Conservation (phyloP, 2,888 invertebrate genomes). For the Amblyjoppa proteus region DNA sequence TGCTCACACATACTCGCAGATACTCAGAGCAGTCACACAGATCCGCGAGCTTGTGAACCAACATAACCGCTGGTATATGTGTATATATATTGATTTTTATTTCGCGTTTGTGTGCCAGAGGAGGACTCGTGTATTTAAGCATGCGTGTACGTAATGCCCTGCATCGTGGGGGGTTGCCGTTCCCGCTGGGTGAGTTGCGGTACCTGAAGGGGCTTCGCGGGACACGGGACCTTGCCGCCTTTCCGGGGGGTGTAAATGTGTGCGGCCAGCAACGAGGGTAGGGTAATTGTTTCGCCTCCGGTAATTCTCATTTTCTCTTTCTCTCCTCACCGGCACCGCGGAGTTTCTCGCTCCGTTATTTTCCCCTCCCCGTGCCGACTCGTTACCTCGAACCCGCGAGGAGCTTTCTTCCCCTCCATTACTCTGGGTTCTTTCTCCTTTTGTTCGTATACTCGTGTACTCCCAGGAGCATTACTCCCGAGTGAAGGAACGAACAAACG, state of each 20-base stretch:
- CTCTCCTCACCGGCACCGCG: slow-evolving; percentile 14
- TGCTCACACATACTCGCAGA: too few relatives aligned
- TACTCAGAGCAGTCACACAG: too few relatives aligned
- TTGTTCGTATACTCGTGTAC: slow-evolving; percentile 32
- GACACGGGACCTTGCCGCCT: slow-evolving; percentile 72
- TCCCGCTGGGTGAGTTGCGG: slow-evolving; percentile 43
- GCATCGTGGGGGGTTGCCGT: slow-evolving; percentile 45
- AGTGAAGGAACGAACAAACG: slow-evolving; percentile 50
- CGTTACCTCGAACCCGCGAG: slow-evolving; percentile 69
- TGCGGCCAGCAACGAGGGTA: slow-evolving; percentile 74
- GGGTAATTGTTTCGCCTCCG: slow-evolving; percentile 81
- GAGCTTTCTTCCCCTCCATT: slow-evolving; percentile 45
- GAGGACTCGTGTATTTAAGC: slow-evolving; percentile 43
- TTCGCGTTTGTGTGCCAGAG: slow-evolving; percentile 21
- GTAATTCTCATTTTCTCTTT: slow-evolving; percentile 71
- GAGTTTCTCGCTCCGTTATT: slow-evolving; percentile 4
- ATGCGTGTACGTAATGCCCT: slow-evolving; percentile 44
- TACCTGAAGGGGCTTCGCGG: slow-evolving; percentile 75
- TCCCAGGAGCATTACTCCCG: slow-evolving; percentile 49
- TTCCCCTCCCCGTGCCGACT: not conserved
- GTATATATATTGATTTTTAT: not conserved
- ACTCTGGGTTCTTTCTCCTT: slow-evolving; percentile 32
- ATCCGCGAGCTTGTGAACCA: not conserved
- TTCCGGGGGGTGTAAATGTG: slow-evolving; percentile 77
- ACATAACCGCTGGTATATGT: not conserved